Evolutionary conservation across 2,888 invertebrate genomes (phyloP), one percentile per base, ranked within the genome.

Genomic region (Galeopsomyia nigrocyanea): DNA sequence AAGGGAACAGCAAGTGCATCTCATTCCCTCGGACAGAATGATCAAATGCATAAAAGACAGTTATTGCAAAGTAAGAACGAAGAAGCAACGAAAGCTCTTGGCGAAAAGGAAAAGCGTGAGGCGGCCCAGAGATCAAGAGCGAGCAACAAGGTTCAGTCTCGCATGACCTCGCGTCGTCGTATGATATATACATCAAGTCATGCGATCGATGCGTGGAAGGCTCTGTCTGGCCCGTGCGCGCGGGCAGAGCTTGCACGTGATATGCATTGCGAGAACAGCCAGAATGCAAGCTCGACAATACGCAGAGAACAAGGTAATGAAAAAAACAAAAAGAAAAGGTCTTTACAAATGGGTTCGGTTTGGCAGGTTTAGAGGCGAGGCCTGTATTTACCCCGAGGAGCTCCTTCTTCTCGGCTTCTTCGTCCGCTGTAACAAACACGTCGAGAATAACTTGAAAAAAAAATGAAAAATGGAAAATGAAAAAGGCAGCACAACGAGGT

Each of bases 321-420:
- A 75, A 78, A 78, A 80, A 79, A 81, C 7, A 7, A 39, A 80
- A 79, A 79, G 74, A 76, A 82, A 82, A 83, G 81, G 79, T 85
- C 82, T 85, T 86, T 86, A 86, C 86, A 81, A 86, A 86, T 86
- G 86, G 86, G 77, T 86, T 86, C 75, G 82, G 85, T 85, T 86
- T 86, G 81, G 84, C 81, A 84, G 84, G 79, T 83, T 86, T 86
- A 83, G 83, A 80, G 81, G 80, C 81, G 83, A 79, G 81, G 83
- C 85, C 84, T 80, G 86, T 85, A 85, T 86, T 86, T 85, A 86
- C 86, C 85, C 84, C 86, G 75, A 86, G 86, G 78, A 86, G 85
- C 77, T 86, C 86, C 82, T 86, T 85, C 78, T 84, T 85, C 78
- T 86, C 86, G 75, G 83, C 78, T 76, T 85, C 86, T 71, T 86